Evolutionary conservation across 2,888 invertebrate species (phyloP), one percentile per base, ranked within the genome.

Genomic region (Girardia tigrina): DNA sequence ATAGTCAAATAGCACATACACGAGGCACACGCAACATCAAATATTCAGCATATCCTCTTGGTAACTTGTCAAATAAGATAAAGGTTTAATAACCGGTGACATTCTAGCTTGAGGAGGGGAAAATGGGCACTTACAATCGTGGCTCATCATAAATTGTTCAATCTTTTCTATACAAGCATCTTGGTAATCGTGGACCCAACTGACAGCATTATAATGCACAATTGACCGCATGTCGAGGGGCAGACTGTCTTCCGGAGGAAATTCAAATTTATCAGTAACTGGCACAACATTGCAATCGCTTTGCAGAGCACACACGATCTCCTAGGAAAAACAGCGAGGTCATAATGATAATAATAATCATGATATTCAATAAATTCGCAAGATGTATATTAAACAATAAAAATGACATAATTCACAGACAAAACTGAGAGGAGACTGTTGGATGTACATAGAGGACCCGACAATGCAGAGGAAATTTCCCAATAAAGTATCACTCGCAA

Each of bases 161-260:
- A 98, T 87, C 87, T 98, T 97, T 87, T 95, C 95, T 83, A 98
- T 94, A 86, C 97, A 97, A 0, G 97, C 97, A 82, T 97, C 95
- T 85, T 97, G 95, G 84, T 97, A 97, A 84, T 97, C 95, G 84
- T 97, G 95, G 81, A 95, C 95, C 97, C 97, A 97, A 81, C 88
- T 83, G 79, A 97, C 92, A 75, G 94, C 94, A 85, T 97, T 97
- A 84, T 97, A 95, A 83, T 91, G 91, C 82, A 92, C 92, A 77
- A 98, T 91, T 76, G 91, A 90, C 79, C 93, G 88, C 91, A 97
- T 97, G 83, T 98, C 97, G 83, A 92, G 92, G 0, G 97, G 97
- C 75, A 98, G 87, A 80, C 89, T 89, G 81, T 94, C 94, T 0
- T 91, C 88, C 80, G 92, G 91, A 1, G 97, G 98, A 91, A 94